Base-by-base conservation (phyloP, 2,113 vertebrate species). In the Lates calcarifer region DNA sequence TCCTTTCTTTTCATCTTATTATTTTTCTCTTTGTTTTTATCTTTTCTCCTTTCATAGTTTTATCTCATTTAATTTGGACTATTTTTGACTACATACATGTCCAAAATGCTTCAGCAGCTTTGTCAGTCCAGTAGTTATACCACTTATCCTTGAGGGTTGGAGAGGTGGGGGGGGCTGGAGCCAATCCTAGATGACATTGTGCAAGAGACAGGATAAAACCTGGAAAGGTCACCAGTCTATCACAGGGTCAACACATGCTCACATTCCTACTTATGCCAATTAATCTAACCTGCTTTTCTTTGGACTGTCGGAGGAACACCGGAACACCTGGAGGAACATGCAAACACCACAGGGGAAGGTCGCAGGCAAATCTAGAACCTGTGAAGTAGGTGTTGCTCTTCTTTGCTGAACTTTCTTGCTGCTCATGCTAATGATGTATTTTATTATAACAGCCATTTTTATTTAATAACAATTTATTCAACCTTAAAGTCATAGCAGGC, bases 401-500 rank as follows among this genome's bases (percentile, higher is more conserved):
- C 11, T 26, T 63, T 55, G 9, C 18, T 51, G 14, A 53, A 39
- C 24, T 11, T 17, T 18, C 28, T 17, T 49, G 28, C 12, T n/a
- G 14, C 45, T 55, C 9, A 37, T 45, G n/a, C 4, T n/a, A 45
- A 72, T 22, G 18, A 51, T 39, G 15, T 7, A n/a, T 47, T 43
- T 20, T 28, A 41, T 37, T 51, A 10, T 22, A 71, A 45, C 26
- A 33, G 22, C 6, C 1, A 26, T 45, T 62, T 62, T 61, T 24
- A 60, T 45, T 65, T 10, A 60, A 29, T 31, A 28, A 68, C 43
- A 65, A 49, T 53, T 8, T 24, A 63, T 66, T 70, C 18, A 53
- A 49, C 14, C 17, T 51, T 61, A 1, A 20, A 86, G 35, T 71
- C 24, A 28, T 1, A 43, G 37, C 72, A 68, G 75, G 45, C 74